Conservation (phyloP, 2,888 invertebrate genomes). For the Lottia scabra region DNA sequence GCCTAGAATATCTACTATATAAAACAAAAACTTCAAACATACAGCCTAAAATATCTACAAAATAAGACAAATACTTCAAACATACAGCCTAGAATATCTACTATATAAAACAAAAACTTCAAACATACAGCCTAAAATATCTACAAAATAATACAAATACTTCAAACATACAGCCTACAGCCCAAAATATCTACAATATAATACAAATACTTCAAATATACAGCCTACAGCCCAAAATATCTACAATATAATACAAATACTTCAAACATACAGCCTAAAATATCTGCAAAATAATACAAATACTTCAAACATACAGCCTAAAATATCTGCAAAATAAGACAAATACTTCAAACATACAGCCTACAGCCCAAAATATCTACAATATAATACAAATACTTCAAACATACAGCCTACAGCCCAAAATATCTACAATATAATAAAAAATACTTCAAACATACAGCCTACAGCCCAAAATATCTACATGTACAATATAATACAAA, state of each 20-base stretch:
- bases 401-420: background rate
- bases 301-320: slow-evolving; percentile 5
- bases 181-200: background rate
- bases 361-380: slow-evolving; percentile 64
- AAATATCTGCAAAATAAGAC: background rate
- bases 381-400: slow-evolving; percentile 14
- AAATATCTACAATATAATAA: background rate
- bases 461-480: background rate
- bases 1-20: background rate
- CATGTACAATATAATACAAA: background rate
- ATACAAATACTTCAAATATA: background rate
- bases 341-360: background rate
- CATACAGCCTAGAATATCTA: slow-evolving; percentile 6
- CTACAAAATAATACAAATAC: background rate
- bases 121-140: slow-evolving; percentile 2
- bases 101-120: background rate
- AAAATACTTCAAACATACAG: background rate
- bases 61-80: background rate
- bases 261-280: background rate
- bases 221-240: slow-evolving; percentile 7
- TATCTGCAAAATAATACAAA: background rate
- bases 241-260: background rate
- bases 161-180: background rate
- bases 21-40: background rate
- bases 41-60: background rate